Base-by-base conservation (phyloP, 2,113 vertebrate species). In the Ictalurus punctatus region DNA sequence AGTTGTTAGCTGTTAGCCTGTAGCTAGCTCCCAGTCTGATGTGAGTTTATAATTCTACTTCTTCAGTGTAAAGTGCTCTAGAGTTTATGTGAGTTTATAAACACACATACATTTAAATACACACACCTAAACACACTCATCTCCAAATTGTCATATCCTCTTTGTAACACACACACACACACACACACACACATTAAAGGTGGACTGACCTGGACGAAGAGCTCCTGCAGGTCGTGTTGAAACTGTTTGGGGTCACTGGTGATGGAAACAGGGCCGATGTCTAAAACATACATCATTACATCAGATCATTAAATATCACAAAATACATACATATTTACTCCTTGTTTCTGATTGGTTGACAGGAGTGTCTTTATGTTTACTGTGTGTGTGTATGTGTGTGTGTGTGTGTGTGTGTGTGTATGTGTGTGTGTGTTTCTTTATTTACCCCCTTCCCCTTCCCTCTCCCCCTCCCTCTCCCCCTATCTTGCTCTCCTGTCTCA, bases 251-350 rank as follows among this genome's bases (percentile, higher is more conserved):
- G 97, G 87, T 99, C 96, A 0, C 95, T 95, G 0, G 98, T 99
- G 93, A 99, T 96, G 87, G 96, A 98, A 89, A 97, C 96, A 0
- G 97, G 98, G 44, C 98, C 98, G 9, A 99, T 96, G 54, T 98
- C 98, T 99, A 95, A 14, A 76, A 83, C 59, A 81, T 23, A 80
- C 2, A 61, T 3, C 2, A 65, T 40, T 8, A 73, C 17, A 40
- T 25, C 61, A 27, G 25, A 25, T 65, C 25, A 65, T 7, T 23
- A 61, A 40, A 30, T 0, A 90, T 86, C 56, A 89, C 87, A 30
- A 73, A 67, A 69, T 34, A 71, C 23, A 7, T 17, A 21, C 1
- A 76, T 63, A 30, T 67, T 14, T 84, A 25, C 48, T 78, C 17
- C 0, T 10, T 48, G 4, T 9, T 56, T 81, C 27, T 80, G 79